Evolutionary conservation across 2,888 invertebrate species (phyloP), one percentile per base, ranked within the genome.

Genomic region (Conistra vaccinii): DNA sequence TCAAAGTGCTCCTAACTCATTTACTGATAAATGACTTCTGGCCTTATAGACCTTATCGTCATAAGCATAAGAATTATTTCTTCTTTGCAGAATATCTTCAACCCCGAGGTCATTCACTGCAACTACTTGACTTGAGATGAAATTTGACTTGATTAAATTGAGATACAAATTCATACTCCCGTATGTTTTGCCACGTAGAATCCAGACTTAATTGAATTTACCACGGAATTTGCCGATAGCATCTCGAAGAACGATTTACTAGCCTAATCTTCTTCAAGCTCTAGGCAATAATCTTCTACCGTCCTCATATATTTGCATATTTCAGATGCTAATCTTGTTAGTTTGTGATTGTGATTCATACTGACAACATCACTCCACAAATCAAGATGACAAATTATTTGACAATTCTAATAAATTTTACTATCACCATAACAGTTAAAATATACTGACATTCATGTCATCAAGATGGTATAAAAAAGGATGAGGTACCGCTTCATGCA

Each of bases 61-160:
- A 77, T 76, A 53, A 67, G 2, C 53, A 85, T 92, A 94, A 90
- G 90, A 90, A 78, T 80, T 84, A 90, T 79, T 83, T 86, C 69
- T 68, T 69, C 48, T 75, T 81, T 79, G 68, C 69, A 66, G 55
- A 75, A 78, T 84, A 73, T 73, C 75, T 80, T 77, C 83, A 85
- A 87, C 85, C 86, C 86, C 84, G 90, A 92, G 94, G 92, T 94
- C 93, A 90, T 92, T 92, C 92, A 92, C 92, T 91, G 93, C 90
- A 90, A 90, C 90, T 90, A 90, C 89, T 90, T 83, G 85, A 85
- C 72, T 86, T 84, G 70, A 86, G 86, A 89, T 88, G 86, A 85
- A 90, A 89, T 91, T 89, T 87, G 84, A 89, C 82, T 85, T 88
- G 83, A 87, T 84, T 85, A 83, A 88, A 81, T 85, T 77, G 83